phyloP scores from a whole-genome alignment of 2,888 invertebrate genomes.

The Neocrepidodera transversa region DNA sequence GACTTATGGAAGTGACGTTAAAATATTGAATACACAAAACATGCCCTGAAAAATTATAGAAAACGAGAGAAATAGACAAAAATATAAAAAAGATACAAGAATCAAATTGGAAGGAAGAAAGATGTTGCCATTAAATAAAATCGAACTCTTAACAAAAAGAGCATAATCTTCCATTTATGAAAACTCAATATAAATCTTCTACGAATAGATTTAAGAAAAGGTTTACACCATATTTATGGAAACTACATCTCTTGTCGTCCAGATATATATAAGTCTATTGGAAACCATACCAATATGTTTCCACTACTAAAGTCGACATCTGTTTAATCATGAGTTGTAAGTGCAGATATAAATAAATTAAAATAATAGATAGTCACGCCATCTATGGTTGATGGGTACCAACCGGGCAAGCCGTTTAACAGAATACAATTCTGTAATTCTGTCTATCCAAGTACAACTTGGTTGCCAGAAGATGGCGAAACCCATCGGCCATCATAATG shows the following conservation, averaged over 20 bases:
- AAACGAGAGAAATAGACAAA: slow-evolving; percentile 28
- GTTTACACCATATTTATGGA: slow-evolving; percentile 33
- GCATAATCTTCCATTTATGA: slow-evolving; percentile 41
- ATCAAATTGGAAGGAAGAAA: slow-evolving; percentile 34
- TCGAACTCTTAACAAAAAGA: slow-evolving; percentile 25
- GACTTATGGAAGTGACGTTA: slow-evolving; percentile 35
- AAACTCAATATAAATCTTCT: slow-evolving; percentile 26
- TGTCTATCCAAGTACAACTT: too few species aligned
- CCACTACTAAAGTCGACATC: slow-evolving; percentile 13
- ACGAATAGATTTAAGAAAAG: slow-evolving; percentile 27
- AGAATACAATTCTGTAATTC: too few species aligned
- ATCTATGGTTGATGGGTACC: too few species aligned
- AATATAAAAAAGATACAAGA: slow-evolving; percentile 34
- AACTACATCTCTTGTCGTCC: slow-evolving; percentile 5
- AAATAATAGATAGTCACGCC: too few species aligned
- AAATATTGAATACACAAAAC: background rate
- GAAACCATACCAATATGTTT: slow-evolving; percentile 1
- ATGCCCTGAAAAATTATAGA: background rate
- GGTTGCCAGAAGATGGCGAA: too few species aligned
- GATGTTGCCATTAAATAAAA: slow-evolving; percentile 23
- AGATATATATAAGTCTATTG: slow-evolving; percentile 10
- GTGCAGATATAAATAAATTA: background rate
- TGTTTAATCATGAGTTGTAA: background rate
- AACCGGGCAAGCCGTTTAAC: too few species aligned
- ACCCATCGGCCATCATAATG: too few species aligned